Base-by-base conservation (phyloP, 2,113 vertebrate species). In the Cervus canadensis region DNA sequence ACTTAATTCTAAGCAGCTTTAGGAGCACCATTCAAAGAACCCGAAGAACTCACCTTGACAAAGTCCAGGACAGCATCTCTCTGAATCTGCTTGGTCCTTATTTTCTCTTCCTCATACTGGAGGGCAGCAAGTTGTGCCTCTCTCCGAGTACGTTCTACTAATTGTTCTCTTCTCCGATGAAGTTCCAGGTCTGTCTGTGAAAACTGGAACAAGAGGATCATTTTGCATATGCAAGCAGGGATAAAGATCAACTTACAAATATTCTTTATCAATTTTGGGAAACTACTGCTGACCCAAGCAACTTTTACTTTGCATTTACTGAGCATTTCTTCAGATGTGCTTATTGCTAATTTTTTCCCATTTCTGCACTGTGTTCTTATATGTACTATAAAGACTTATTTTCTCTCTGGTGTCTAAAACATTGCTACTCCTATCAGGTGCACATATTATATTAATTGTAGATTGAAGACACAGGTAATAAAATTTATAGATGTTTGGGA, bases 61-160 rank as follows among this genome's bases (percentile, higher is more conserved):
- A 99, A 99, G 97, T 98, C 99, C 92, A 98, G 91, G 57, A 97
- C 98, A 33, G 98, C 97, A 84, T 99, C 99, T 97, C 98, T 99
- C 96, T 99, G 99, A 52, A 98, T 97, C 40, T 99, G 97, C 28
- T 99, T 99, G 1, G 98, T 99, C 97, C 98, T 99, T 95, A 99
- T 99, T 96, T 99, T 99, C 98, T 99, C 99, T 79, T 99, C 99
- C 54, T 99, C 99, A 3, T 99, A 99, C 97, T 99, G 99, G 2
- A 99, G 98, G 0, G 99, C 99, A 0, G 99, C 99, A 1, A 99
- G 98, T 95, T 99, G 99, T 8, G 99, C 99, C 97, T 99, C 99
- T 94, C 99, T 99, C 7, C 99, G 99, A n/a, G 99, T 98, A 7
- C 98, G 99, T 98, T 99, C 99, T 33, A 99, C 92, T 25, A 40